These are phyloP conservation scores for Meles meles DNA, from an alignment of 2,113 vertebrate genomes.

Conservation along the genomic window DNA sequence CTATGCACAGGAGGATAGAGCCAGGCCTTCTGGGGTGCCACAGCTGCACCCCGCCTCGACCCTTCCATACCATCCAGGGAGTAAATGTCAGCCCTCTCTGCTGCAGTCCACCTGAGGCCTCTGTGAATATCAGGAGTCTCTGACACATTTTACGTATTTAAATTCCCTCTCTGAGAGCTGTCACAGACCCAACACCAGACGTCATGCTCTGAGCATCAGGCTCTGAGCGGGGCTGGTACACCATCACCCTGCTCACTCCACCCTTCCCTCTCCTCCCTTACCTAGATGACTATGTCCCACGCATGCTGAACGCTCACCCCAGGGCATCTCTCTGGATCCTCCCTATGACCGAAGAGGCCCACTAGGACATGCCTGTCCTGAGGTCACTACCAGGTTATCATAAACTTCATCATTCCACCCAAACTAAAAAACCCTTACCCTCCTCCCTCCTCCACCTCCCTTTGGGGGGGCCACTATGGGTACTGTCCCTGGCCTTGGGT, in stretches of 20 bases:
- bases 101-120: background rate
- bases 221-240: background rate
- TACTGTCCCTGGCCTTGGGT: background rate
- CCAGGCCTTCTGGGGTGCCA: background rate
- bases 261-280: rapidly evolving
- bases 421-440: background rate
- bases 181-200: background rate
- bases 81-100: background rate
- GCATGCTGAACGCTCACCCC: too few relatives aligned
- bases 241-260: background rate
- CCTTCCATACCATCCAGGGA: background rate
- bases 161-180: background rate
- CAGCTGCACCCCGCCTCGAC: background rate
- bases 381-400: background rate
- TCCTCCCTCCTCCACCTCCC: background rate
- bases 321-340: background rate
- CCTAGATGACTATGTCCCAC: background rate
- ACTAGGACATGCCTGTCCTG: background rate
- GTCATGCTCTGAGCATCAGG: too few relatives aligned
- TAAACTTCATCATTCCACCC: background rate
- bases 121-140: background rate
- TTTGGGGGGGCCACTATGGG: background rate
- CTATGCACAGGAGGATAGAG: background rate
- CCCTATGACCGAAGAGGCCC: background rate
- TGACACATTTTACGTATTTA: background rate